Percentiles rank a stretch among this genome's conserved stretches.
Evolutionary conservation across 2,113 vertebrate genomes (phyloP).

Genomic region (Salvelinus fontinalis): DNA sequence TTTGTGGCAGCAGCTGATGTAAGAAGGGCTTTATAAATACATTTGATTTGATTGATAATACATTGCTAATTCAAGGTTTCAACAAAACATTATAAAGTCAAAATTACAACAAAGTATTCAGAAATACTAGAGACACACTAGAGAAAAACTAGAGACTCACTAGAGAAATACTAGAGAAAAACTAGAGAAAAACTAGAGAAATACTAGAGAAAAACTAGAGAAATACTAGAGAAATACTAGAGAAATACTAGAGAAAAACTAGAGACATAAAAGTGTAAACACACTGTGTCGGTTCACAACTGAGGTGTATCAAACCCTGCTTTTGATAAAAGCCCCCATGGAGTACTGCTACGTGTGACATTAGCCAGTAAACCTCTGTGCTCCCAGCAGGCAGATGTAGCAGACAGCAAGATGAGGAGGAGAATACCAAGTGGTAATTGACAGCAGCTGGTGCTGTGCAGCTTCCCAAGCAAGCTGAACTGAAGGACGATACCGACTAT

Average conservation of each 20-base stretch:
- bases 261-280: neutral
- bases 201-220: neutral
- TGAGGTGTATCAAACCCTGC: neutral
- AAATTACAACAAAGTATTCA: neutral
- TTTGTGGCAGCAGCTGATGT: too few species aligned
- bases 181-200: too few species aligned
- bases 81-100: neutral
- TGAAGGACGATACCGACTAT: neutral
- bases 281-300: neutral
- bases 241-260: neutral
- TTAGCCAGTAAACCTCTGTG: slow-evolving; percentile 72
- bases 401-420: slow-evolving; percentile 68
- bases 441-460: slow-evolving; percentile 70
- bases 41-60: neutral
- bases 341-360: slow-evolving; percentile 8
- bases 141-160: neutral
- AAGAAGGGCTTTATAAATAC: too few species aligned
- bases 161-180: neutral
- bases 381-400: slow-evolving; percentile 62
- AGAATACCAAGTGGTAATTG: slow-evolving; percentile 80
- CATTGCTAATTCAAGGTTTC: neutral
- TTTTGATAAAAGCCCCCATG: neutral
- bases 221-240: neutral
- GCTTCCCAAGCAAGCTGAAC: slow-evolving; percentile 50
- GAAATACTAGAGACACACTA: too few species aligned